Evolutionary conservation across 2,113 vertebrate species (phyloP), one percentile per base, ranked within the genome.

Genomic region (Clarias batrachus): DNA sequence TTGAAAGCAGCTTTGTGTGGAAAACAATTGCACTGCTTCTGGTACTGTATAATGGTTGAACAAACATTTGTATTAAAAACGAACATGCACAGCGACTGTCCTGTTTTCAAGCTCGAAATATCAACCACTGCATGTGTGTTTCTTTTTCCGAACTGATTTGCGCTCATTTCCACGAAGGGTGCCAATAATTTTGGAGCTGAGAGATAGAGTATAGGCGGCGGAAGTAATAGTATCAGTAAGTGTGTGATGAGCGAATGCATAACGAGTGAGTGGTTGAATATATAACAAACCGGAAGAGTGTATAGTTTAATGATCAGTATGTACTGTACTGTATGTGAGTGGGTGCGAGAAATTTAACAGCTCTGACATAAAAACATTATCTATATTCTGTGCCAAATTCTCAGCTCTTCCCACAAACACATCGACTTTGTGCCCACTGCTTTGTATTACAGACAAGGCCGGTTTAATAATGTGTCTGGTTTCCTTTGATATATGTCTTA

Each of bases 271-370:
- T 59, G n/a, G 4, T 10, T 79, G 16, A 27, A 79, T 79, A 56
- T 30, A 79, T 21, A 79, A 59, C n/a, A 79, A 27, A 57, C 52
- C 33, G 54, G 30, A 59, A 48, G 23, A n/a, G 73, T 76, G 41
- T 76, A 76, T 76, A n/a, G 41, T 76, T 52, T 76, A 54, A 76
- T 52, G 73, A 76, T 76, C 73, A 16, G 41, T 16, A 56, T 77
- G 74, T n/a, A 77, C 71, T 56, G 74, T n/a, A 77, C 71, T 80
- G 30, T 62, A 25, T 80, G 57, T 80, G 78, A 80, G 78, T 80
- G 78, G 78, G 78, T 60, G 57, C 11, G 57, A 80, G 19, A 27
- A 79, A 79, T 56, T 33, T 59, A 60, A 37, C 56, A 77, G 23
- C 48, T 81, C 77, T 74, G 11, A 65, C 17, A 86, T 79, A 13